Percentiles rank a stretch among this genome's conserved stretches.
These are phyloP conservation scores for Bubo blakistoni DNA, from an alignment of 2,113 vertebrate genomes.

Conservation along the genomic window DNA sequence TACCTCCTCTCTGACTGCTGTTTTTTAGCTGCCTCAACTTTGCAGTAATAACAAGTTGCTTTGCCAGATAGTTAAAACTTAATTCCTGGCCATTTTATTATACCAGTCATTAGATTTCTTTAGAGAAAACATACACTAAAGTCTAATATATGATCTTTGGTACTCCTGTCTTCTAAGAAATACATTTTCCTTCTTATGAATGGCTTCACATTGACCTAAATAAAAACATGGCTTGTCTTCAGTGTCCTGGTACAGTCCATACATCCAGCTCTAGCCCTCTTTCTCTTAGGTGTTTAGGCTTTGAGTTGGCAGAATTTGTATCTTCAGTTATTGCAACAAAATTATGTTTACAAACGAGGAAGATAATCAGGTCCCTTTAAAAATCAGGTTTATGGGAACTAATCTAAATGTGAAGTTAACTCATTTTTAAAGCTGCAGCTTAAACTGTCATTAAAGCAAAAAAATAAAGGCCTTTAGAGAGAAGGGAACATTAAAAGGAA, in stretches of 20 bases:
- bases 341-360: neutral
- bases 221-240: neutral
- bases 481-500: slow-evolving; percentile 14
- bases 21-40: neutral
- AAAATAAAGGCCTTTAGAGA: slow-evolving; percentile 39
- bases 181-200: neutral
- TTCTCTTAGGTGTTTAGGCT: neutral
- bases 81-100: neutral
- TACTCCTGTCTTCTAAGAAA: neutral
- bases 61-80: neutral
- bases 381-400: slow-evolving; percentile 42
- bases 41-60: neutral
- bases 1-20: neutral
- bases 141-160: neutral
- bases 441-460: slow-evolving; percentile 37
- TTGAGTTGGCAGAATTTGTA: neutral
- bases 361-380: slow-evolving; percentile 34
- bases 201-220: neutral
- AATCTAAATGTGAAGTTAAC: slow-evolving; percentile 47
- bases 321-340: neutral
- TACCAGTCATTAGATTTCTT: neutral
- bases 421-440: slow-evolving; percentile 57
- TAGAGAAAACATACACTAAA: neutral
- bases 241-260: neutral
- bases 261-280: neutral